Evolutionary conservation across 2,797 vertebrate genomes (phyloP), one percentile per base, ranked within the genome.

Genomic region (Rhyacichthys aspro): DNA sequence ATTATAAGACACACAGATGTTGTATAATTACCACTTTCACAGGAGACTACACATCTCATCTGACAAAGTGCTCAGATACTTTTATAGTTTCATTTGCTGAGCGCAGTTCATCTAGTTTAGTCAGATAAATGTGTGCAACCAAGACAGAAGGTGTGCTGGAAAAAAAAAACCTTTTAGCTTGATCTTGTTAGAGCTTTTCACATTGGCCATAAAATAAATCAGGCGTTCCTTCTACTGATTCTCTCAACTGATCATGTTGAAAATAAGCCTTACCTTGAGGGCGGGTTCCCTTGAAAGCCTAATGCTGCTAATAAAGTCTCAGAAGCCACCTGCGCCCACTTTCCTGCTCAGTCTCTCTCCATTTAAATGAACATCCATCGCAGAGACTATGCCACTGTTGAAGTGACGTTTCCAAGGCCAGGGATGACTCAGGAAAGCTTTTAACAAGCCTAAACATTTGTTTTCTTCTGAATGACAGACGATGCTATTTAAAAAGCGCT

Each of bases 301-400:
- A 70, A 81, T 79, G 70, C 60, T 76, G 60, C 67, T 83, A 82
- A 86, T 84, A 78, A 81, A 86, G 75, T 79, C 61, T 63, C 64
- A 38, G 49, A 75, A 70, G 70, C 78, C 78, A 77, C 59, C 80
- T 83, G 77, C 62, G 41, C 68, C 59, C 67, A 23, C 60, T 63
- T 32, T 32, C 17, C 12, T 5, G 39, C 60, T 50, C 33, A 4
- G 41, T 67, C 54, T 57, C 55, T 43, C 43, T 67, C 37, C 17
- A 56, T 53, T 43, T 62, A 73, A 78, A 66, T 67, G 59, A 65
- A 33, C 66, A 74, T 43, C 36, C 17, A 38, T 50, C 0, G 9
- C 44, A 39, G 56, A 59, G 64, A 67, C 12, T n/a, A 32, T 39
- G 55, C 23, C 41, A 54, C 44, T 14, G 41, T 32, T 12, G 41